Base-by-base conservation (phyloP, 1,140 invertebrate species). In the Hypothenemus hampei region DNA sequence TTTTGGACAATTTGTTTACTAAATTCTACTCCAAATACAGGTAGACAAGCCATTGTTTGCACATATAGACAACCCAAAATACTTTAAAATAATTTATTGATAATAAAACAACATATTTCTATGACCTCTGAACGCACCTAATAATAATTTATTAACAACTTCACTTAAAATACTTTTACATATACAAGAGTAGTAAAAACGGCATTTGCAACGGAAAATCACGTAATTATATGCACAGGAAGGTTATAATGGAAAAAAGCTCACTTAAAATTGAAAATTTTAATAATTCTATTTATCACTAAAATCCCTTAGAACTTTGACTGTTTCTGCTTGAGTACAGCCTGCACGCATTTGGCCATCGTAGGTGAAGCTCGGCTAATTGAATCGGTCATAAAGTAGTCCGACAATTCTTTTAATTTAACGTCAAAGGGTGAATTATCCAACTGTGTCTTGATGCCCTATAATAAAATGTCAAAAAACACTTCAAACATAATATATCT, bases 361-460 rank as follows among this genome's bases (percentile, higher is more conserved):
- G 95, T 98, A 51, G 87, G 84, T 11, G 96, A 98, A n/a, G 96
- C 91, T 69, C 96, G 78, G 51, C 90, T 93, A 65, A 99, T 93
- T 4, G 86, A 76, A 73, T 99, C 91, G 7, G 97, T 99, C 93
- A 99, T 98, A 73, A 91, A 99, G 76, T 91, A 99, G 72, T 99
- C 94, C 72, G 91, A 85, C 24, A 99, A 75, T 39, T 82, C 76
- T 69, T 86, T 87, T 49, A 89, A 78, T 61, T 86, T 83, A 0
- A 96, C 81, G 58, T 87, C 84, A 24, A 97, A 68, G 24, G 84
- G 80, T 20, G 81, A 75, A 53, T 74, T 72, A 6, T 77, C 73
- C 8, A 84, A 69, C 0, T 78, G 69, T 29, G 52, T 55, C 37
- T 56, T 57, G 8, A 51, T 33, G 36, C 55, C 58, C 64, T 66